A percentile compares a stretch with the other conserved stretches of the same genome.
These are phyloP conservation scores for Teleogryllus oceanicus DNA, from an alignment of 2,888 invertebrate genomes.

Conservation along the genomic window DNA sequence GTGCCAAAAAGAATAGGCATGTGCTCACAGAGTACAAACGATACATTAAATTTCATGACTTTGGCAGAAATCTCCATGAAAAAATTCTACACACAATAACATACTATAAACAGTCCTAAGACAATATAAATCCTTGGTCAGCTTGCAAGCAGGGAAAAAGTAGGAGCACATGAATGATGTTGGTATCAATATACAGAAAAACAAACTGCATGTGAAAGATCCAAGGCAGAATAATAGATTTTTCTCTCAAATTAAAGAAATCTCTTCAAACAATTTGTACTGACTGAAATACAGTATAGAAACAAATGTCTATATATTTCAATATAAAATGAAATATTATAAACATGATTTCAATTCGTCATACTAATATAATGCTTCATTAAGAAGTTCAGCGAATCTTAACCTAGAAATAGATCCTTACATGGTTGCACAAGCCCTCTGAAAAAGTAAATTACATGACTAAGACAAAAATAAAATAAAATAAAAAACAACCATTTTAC, in stretches of 20 bases:
- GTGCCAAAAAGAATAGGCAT: not conserved
- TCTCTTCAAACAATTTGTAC: constrained; percentile 23
- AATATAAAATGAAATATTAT: constrained; percentile 6
- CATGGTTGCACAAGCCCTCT: constrained; percentile 34
- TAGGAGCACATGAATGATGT: constrained; percentile 2
- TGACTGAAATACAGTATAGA: constrained; percentile 18
- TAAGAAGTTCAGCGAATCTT: not conserved
- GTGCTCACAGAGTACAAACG: not conserved
- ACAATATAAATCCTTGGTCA: constrained; percentile 9
- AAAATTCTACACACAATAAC: not conserved
- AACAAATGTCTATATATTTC: constrained; percentile 20
- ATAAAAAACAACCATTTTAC: constrained; percentile 32
- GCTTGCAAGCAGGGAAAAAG: constrained; percentile 7
- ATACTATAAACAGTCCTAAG: not conserved
- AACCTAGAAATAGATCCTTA: constrained; percentile 24
- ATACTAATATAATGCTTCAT: not conserved
- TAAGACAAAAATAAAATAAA: constrained; percentile 30
- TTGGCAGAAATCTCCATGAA: not conserved
- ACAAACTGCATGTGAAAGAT: not conserved
- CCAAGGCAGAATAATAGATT: not conserved
- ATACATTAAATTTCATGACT: not conserved
- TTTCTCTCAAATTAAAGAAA: constrained; percentile 19
- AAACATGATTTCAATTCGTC: not conserved
- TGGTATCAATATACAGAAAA: not conserved
- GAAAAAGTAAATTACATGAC: constrained; percentile 26